phyloP scores from a whole-genome alignment of 2,888 invertebrate genomes.

The Busseola fusca region DNA sequence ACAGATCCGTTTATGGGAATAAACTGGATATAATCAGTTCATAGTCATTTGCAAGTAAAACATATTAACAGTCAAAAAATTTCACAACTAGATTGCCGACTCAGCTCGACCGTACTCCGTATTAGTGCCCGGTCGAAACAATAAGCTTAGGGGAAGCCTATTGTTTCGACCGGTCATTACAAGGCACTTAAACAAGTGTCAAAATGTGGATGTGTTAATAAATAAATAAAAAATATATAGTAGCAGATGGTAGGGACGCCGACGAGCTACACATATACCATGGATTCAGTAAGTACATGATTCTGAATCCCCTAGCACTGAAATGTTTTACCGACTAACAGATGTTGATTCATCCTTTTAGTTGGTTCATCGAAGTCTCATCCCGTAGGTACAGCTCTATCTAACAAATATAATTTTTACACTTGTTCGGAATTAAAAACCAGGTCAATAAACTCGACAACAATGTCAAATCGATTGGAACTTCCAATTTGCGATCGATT shows the following conservation, averaged over 20 bases:
- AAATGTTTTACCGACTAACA: neutral
- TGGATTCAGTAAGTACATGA: neutral
- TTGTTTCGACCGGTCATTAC: too few relatives aligned
- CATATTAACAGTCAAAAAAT: neutral
- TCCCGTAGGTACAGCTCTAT: neutral
- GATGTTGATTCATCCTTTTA: neutral
- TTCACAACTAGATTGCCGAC: neutral
- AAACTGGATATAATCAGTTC: neutral
- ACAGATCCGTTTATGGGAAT: neutral
- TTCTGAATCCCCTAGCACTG: neutral
- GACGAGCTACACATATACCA: neutral
- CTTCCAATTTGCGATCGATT: slow-evolving; percentile 39
- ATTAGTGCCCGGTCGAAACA: neutral
- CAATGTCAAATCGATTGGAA: slow-evolving; percentile 52
- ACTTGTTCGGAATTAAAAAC: slow-evolving; percentile 15
- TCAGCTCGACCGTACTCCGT: neutral
- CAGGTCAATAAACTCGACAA: slow-evolving; percentile 29
- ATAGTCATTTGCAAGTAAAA: neutral
- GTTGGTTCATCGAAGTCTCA: neutral
- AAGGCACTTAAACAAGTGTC: neutral
- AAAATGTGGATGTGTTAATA: neutral
- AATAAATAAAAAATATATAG: neutral
- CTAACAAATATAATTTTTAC: neutral
- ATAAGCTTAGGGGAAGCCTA: too few relatives aligned
- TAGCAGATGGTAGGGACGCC: neutral